phyloP scores from a whole-genome alignment of 2,888 invertebrate species.

The Lymantria monacha region DNA sequence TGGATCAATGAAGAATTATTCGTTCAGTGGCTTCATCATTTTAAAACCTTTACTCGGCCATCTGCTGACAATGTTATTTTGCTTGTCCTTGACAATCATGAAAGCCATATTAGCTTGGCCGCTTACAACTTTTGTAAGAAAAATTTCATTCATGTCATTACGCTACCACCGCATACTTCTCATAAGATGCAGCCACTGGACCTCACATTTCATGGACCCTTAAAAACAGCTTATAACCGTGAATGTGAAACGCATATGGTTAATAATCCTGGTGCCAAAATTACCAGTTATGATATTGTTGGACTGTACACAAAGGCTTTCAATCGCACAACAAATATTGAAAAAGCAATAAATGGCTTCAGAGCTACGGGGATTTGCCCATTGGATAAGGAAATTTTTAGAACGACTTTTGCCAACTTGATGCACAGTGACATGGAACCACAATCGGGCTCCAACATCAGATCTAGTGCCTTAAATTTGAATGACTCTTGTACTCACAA shows the following conservation, averaged over 20 bases:
- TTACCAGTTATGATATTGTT: conserved; percentile 19
- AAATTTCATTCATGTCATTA: conserved; percentile 15
- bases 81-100: conserved; percentile 6
- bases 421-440: neutral
- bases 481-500: neutral
- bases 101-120: conserved; percentile 1
- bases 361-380: conserved; percentile 18
- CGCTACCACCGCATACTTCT: conserved; percentile 28
- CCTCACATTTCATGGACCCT: conserved; percentile 6
- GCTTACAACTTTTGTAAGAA: neutral
- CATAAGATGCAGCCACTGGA: conserved; percentile 9
- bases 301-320: conserved; percentile 18
- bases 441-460: neutral
- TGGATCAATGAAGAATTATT: conserved; percentile 24
- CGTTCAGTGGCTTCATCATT: conserved; percentile 26
- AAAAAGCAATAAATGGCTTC: conserved; percentile 4
- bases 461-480: neutral
- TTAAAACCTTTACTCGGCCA: conserved; percentile 4
- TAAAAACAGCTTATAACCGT: conserved; percentile 14
- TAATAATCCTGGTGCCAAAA: conserved; percentile 11
- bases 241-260: conserved; percentile 10
- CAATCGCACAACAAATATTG: conserved; percentile 11
- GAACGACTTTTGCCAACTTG: conserved; percentile 4
- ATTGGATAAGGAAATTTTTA: conserved; percentile 12
- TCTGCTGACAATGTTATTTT: conserved; percentile 3